Base-by-base conservation (phyloP, 2,888 invertebrate species). In the Neoascia interrupta region DNA sequence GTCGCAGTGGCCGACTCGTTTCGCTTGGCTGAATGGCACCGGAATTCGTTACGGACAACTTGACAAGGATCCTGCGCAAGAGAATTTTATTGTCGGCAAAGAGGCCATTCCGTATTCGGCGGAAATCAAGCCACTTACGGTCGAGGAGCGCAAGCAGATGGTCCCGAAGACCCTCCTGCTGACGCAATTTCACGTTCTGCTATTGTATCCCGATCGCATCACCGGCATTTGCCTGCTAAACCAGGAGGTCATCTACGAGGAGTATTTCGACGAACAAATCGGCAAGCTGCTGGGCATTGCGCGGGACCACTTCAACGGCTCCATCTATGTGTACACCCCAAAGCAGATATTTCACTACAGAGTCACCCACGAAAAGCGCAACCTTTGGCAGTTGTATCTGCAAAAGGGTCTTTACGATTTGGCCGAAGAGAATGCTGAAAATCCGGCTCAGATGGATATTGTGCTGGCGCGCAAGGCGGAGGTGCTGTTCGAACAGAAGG, bases 401-500 rank as follows among this genome's bases (percentile, higher is more conserved):
- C 94, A 95, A 58, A 94, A 94, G 84, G 93, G 93, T 53, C 93
- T 96, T 84, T 98, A 96, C 86, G 95, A 96, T 79, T 88, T 95
- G 66, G 98, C 98, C 0, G 96, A 95, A 86, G 95, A 95, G 87
- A 95, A 96, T 45, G 91, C 92, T 74, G 93, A 94, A 81, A 96
- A 97, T 87, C 94, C 94, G 0, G 93, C 93, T 0, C 93, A 94
- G 83, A 90, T 95, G 81, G 96, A 97, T 86, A 92, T 94, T 82
- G 96, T 98, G 0, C 91, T 96, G 19, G 93, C 95, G 0, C 94
- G 94, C 86, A 96, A 98, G 88, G 98, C 98, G 0, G 96, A 97
- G 84, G 90, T 94, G 84, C 90, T 95, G 1, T 98, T 97, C 84
- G 91, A 92, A 4, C 92, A 93, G 81, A 93, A 93, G 68, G 91